Evolutionary conservation across 2,888 invertebrate species (phyloP).

Genomic region (Falcaria lacertinaria): DNA sequence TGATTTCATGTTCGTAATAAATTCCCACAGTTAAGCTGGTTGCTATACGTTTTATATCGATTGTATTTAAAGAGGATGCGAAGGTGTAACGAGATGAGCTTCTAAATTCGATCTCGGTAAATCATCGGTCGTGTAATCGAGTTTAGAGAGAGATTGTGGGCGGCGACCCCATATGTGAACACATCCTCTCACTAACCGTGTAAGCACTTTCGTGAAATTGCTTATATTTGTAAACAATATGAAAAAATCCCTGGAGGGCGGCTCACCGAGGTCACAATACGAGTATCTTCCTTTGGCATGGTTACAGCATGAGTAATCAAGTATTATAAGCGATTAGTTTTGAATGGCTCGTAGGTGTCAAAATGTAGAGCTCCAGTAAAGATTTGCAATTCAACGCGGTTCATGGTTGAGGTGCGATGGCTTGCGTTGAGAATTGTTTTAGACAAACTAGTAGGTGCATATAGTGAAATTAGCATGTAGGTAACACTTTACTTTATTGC

Average conservation of each 20-base stretch:
- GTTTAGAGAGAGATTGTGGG: slow-evolving; percentile 74
- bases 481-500: slow-evolving; percentile 67
- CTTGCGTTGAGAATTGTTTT: slow-evolving; percentile 66
- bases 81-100: slow-evolving; percentile 62
- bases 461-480: slow-evolving; percentile 74
- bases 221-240: slow-evolving; percentile 28
- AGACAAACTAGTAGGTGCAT: slow-evolving; percentile 46
- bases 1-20: slow-evolving; percentile 29
- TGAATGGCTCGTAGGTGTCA: slow-evolving; percentile 40
- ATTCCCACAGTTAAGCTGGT: slow-evolving; percentile 34
- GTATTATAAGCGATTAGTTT: slow-evolving; percentile 41
- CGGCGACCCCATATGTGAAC: slow-evolving; percentile 67
- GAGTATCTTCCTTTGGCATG: slow-evolving; percentile 60
- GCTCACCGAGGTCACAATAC: slow-evolving; percentile 62
- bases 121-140: slow-evolving; percentile 76
- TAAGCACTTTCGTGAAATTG: slow-evolving; percentile 43
- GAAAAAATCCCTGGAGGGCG: slow-evolving; percentile 60
- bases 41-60: slow-evolving; percentile 26
- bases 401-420: slow-evolving; percentile 59
- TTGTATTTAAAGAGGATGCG: slow-evolving; percentile 42
- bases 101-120: slow-evolving; percentile 74
- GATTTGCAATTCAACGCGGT: slow-evolving; percentile 48
- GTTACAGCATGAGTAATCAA: slow-evolving; percentile 36
- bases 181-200: slow-evolving; percentile 62
- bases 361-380: slow-evolving; percentile 32